Base-by-base conservation (phyloP, 2,888 invertebrate genomes). In the Temnothorax ravouxi region DNA sequence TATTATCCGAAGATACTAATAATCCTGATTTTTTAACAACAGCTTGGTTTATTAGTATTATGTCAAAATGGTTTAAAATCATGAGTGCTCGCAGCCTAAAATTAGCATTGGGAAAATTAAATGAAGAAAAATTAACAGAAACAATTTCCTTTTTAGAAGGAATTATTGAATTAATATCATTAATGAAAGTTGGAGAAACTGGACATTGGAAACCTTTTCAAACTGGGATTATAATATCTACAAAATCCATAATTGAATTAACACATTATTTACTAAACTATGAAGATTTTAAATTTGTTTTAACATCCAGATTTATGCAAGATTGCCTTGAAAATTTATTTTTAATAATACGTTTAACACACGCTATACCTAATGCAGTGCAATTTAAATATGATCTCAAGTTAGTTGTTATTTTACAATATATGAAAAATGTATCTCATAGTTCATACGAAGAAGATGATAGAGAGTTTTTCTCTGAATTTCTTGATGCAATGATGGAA, bases 171-270 rank as follows among this genome's bases (percentile, higher is more conserved):
- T 54, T 21, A 3, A 11, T 21, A 54, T 21, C 54, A 21, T 9
- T 21, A 54, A 54, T 54, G 3, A 54, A 54, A n/a, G 54, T n/a
- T 54, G n/a, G 54, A 21, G 21, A 54, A 21, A 21, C 21, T 54
- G 54, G n/a, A 21, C 54, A 21, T 21, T 54, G 54, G 54, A 54
- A 54, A 54, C 54, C 54, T 21, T 54, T 54, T 54, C 54, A 54
- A 21, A 54, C 54, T n/a, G 21, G 54, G 3, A 54, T 54, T 54
- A 21, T 54, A 9, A 54, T 54, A 54, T 54, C 21, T 54, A 54
- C 54, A 0, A 54, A n/a, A 21, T 54, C 54, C 6, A 54, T 54
- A 21, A 54, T 54, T 21, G 54, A 54, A 54, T 21, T 54, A 54
- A 8, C 21, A 54, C n/a, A 54, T n/a, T 54, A 54, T 54, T 54